phyloP scores from a whole-genome alignment of 2,113 vertebrate genomes.

The Hemiscyllium ocellatum region DNA sequence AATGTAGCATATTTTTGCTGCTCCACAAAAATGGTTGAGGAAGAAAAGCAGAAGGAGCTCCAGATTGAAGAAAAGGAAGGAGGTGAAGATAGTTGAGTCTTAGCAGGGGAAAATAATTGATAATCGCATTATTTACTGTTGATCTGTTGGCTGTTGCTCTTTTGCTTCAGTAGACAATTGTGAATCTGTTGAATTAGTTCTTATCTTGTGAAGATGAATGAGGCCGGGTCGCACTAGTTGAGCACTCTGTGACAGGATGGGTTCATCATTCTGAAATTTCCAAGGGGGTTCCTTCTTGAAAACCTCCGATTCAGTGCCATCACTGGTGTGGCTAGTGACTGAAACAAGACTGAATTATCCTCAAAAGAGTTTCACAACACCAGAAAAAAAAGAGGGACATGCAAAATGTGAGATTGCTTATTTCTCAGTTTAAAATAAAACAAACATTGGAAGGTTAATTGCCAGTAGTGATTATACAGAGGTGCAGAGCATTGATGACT shows the following conservation, averaged over 20 bases:
- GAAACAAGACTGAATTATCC: slow-evolving; percentile 36
- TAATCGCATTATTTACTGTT: slow-evolving; percentile 36
- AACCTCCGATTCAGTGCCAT: slow-evolving; percentile 24
- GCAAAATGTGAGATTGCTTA: background rate
- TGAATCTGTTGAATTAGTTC: slow-evolving; percentile 30
- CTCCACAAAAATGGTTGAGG: background rate
- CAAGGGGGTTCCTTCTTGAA: slow-evolving; percentile 37
- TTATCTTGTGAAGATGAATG: slow-evolving; percentile 28
- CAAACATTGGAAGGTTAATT: background rate
- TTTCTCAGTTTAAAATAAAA: background rate
- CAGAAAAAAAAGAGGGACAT: background rate
- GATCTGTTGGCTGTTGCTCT: background rate
- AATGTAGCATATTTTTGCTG: background rate
- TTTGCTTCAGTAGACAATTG: slow-evolving; percentile 7
- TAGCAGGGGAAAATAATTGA: background rate
- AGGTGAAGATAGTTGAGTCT: background rate
- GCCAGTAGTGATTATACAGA: background rate
- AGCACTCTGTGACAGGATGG: slow-evolving; percentile 33
- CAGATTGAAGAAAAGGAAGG: slow-evolving; percentile 22
- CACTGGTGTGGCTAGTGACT: slow-evolving; percentile 35
- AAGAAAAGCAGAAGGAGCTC: background rate
- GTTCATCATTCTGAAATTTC: slow-evolving; percentile 33
- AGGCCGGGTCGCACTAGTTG: slow-evolving; percentile 3
- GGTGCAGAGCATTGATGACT: background rate
- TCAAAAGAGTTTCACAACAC: background rate